phyloP scores from a whole-genome alignment of 2,888 invertebrate genomes.

The Xestia rhomboidea region DNA sequence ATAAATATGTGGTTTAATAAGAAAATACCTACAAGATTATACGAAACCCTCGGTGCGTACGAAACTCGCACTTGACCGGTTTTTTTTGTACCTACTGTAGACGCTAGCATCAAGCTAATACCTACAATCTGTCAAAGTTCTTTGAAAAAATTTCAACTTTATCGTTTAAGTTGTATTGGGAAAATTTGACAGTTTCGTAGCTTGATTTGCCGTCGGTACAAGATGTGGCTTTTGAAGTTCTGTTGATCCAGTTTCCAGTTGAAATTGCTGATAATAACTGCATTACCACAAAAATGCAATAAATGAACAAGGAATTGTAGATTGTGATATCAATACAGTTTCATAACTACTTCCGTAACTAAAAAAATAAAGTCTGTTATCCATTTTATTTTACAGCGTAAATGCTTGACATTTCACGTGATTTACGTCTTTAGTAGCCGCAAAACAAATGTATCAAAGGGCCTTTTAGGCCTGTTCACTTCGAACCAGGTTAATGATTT shows the following conservation, averaged over 20 bases:
- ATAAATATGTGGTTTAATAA: too few relatives aligned
- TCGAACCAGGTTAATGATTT: conserved; percentile 29
- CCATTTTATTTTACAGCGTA: not conserved
- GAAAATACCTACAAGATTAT: too few relatives aligned
- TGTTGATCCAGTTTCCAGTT: not conserved
- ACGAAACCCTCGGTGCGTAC: too few relatives aligned
- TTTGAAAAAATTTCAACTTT: too few relatives aligned
- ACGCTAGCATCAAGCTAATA: too few relatives aligned
- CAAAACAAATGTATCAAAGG: conserved; percentile 3
- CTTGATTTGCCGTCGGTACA: too few relatives aligned
- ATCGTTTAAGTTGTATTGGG: too few relatives aligned
- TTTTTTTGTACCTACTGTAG: too few relatives aligned
- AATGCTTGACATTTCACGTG: not conserved
- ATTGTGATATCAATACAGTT: conserved; percentile 4
- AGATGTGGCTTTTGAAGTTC: not conserved
- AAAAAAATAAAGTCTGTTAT: not conserved
- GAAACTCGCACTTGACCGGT: too few relatives aligned
- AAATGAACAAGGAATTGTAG: conserved; percentile 1
- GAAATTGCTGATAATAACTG: not conserved
- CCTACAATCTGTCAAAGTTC: too few relatives aligned
- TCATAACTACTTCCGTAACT: conserved; percentile 21
- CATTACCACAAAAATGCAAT: conserved; percentile 1
- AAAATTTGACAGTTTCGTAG: too few relatives aligned
- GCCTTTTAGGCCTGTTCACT: not conserved
- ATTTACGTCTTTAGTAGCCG: not conserved